Conservation (phyloP, 2,113 vertebrate species). For the Myotis lucifugus region DNA sequence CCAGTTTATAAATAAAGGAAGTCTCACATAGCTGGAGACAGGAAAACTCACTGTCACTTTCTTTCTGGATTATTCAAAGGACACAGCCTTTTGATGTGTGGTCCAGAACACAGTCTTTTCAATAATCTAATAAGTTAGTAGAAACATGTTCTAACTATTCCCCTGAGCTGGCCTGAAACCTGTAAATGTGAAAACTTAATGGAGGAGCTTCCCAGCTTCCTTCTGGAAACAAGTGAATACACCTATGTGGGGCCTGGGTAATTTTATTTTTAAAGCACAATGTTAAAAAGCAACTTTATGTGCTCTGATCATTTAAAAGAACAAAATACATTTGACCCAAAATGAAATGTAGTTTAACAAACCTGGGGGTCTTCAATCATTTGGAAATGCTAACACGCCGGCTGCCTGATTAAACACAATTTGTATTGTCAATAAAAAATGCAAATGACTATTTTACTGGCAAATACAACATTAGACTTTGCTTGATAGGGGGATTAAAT, state of each 20-base stretch:
- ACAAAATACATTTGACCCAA: slow-evolving; percentile 62
- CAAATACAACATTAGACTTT: slow-evolving; percentile 60
- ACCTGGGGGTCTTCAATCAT: slow-evolving; percentile 65
- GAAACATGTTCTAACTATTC: not conserved
- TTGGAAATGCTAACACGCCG: slow-evolving; percentile 30
- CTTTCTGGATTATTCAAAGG: not conserved
- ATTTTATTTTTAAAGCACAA: not conserved
- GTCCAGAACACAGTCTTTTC: not conserved
- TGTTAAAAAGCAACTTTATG: slow-evolving; percentile 43
- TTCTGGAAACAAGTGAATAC: not conserved
- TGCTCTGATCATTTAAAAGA: slow-evolving; percentile 64
- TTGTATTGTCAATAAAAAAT: slow-evolving; percentile 72
- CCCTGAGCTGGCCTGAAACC: not conserved
- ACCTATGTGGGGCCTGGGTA: not conserved
- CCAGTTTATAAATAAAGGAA: not conserved
- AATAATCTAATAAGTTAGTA: not conserved
- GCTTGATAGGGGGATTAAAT: slow-evolving; percentile 69
- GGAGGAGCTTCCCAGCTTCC: not conserved
- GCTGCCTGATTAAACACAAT: slow-evolving; percentile 75
- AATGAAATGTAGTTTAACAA: slow-evolving; percentile 59
- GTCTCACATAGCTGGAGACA: not conserved
- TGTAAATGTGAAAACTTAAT: not conserved
- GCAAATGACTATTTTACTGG: slow-evolving; percentile 69
- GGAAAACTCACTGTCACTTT: not conserved
- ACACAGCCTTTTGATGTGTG: not conserved